Conservation (phyloP, 2,888 invertebrate species). For the Hirtodrosophila histrioides region DNA sequence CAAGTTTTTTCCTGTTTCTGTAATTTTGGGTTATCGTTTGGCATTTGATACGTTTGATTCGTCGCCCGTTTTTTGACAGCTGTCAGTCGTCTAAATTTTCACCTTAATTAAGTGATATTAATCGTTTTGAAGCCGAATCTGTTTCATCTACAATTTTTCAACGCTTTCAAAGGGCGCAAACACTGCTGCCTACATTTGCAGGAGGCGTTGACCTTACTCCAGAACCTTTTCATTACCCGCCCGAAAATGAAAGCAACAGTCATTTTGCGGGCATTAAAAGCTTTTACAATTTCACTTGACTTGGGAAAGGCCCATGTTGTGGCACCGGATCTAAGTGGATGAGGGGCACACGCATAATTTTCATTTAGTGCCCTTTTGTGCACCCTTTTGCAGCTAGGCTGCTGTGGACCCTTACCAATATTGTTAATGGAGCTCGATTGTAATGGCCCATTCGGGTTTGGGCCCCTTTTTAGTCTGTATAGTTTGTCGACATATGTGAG, state of each 20-base stretch:
- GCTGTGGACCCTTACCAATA: constrained; percentile 52
- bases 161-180: constrained; percentile 12
- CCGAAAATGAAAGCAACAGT: constrained; percentile 49
- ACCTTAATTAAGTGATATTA: constrained; percentile 81
- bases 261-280: constrained; percentile 69
- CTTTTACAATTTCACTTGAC: constrained; percentile 62
- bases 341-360: constrained; percentile 67
- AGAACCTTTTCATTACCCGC: neutral
- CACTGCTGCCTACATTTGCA: neutral
- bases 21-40: constrained; percentile 50
- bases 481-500: constrained; percentile 48
- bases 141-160: constrained; percentile 42
- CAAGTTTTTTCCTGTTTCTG: constrained; percentile 10
- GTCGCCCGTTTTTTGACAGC: constrained; percentile 69
- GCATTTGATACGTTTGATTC: constrained; percentile 62
- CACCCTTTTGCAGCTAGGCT: constrained; percentile 23
- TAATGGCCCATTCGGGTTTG: constrained; percentile 51
- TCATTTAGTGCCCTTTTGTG: constrained; percentile 64
- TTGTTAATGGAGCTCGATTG: constrained; percentile 73
- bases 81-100: constrained; percentile 72
- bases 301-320: constrained; percentile 22
- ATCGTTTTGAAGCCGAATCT: constrained; percentile 45
- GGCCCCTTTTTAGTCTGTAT: constrained; percentile 1
- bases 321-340: constrained; percentile 12
- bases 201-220: constrained; percentile 31